These are phyloP conservation scores for Ormyrus nitidulus DNA, from an alignment of 2,888 invertebrate genomes.

Conservation along the genomic window DNA sequence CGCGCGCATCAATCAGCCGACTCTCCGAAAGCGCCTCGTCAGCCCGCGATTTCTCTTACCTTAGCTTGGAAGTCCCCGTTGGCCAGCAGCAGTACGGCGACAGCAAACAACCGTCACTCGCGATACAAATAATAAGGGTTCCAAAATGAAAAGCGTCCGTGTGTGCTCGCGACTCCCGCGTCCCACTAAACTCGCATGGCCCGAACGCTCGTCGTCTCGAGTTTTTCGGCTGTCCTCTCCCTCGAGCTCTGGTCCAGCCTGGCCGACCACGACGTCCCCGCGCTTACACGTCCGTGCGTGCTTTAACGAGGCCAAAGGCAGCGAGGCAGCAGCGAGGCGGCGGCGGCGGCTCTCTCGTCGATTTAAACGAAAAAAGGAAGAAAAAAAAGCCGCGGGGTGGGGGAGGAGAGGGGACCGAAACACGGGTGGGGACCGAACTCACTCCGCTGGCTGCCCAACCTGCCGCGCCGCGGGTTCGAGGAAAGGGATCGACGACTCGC, in stretches of 20 bases:
- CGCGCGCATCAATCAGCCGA: too few relatives aligned
- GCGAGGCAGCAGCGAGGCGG: not conserved
- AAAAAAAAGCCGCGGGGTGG: not conserved
- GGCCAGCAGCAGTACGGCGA: not conserved
- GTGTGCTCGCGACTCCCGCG: too few relatives aligned
- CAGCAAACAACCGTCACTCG: too few relatives aligned
- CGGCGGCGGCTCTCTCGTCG: too few relatives aligned
- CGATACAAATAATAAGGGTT: too few relatives aligned
- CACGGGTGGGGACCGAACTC: not conserved
- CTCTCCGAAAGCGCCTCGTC: too few relatives aligned
- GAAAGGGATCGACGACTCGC: too few relatives aligned
- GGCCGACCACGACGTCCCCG: slow-evolving; percentile 57
- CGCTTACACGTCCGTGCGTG: slow-evolving; percentile 55
- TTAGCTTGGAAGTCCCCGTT: not conserved
- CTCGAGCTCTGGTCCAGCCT: slow-evolving; percentile 60
- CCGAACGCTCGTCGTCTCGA: not conserved
- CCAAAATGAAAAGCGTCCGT: too few relatives aligned
- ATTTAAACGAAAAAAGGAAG: too few relatives aligned
- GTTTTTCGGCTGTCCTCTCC: slow-evolving; percentile 62
- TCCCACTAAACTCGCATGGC: too few relatives aligned
- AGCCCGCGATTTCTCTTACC: not conserved
- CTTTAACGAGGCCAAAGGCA: slow-evolving; percentile 70
- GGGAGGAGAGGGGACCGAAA: not conserved
- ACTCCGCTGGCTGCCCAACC: too few relatives aligned
- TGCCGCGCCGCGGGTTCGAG: too few relatives aligned